A percentile compares a stretch with the other conserved stretches of the same genome.
Conservation (phyloP, 2,888 invertebrate genomes). For the Hirudinaria manillensis region DNA sequence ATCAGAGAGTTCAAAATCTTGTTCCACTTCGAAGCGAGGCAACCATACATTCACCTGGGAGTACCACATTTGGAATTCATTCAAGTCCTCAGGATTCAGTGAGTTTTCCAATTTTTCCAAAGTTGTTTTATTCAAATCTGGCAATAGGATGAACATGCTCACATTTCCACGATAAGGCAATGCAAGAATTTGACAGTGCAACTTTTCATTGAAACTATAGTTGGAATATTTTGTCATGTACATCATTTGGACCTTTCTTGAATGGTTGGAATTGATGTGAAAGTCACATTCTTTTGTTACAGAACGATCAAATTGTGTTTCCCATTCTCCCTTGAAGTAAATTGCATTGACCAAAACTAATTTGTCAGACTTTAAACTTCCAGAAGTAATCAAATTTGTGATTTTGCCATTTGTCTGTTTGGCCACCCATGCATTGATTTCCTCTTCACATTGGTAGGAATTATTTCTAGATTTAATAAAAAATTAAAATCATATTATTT, state of each 20-base stretch:
- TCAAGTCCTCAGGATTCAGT: constrained; percentile 26
- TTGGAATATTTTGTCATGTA: not conserved
- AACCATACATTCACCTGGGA: constrained; percentile 34
- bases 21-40: constrained; percentile 40
- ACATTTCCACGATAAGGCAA: constrained; percentile 61
- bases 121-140: constrained; percentile 25
- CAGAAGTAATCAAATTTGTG: too few species aligned
- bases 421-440: too few species aligned
- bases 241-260: constrained; percentile 22
- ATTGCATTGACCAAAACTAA: constrained; percentile 52
- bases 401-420: too few species aligned
- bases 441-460: too few species aligned
- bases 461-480: too few species aligned
- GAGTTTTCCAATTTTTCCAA: constrained; percentile 30
- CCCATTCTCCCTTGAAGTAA: constrained; percentile 52
- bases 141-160: constrained; percentile 40
- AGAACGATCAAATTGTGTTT: constrained; percentile 58
- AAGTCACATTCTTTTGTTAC: constrained; percentile 64
- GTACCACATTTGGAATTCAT: not conserved
- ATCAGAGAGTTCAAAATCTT: constrained; percentile 35
- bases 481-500: too few species aligned
- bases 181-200: constrained; percentile 57
- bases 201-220: not conserved
- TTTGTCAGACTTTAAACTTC: constrained; percentile 69
- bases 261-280: constrained; percentile 48